phyloP scores from a whole-genome alignment of 2,888 invertebrate genomes.

The Nezara viridula region DNA sequence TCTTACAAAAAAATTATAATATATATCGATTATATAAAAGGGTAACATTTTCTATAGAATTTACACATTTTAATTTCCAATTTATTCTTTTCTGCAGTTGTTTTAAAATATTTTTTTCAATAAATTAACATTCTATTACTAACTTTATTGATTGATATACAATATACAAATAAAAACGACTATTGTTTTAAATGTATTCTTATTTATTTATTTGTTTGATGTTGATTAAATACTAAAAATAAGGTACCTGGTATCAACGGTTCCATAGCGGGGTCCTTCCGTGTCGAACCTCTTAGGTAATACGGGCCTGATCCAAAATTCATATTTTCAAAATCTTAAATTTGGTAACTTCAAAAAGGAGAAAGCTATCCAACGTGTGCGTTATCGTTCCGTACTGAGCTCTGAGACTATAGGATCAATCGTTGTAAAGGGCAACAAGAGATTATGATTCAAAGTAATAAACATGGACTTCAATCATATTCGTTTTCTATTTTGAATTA shows the following conservation, averaged over 20 bases:
- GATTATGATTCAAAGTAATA: neutral
- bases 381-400: neutral
- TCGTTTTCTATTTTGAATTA: neutral
- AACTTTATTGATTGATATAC: too few relatives aligned
- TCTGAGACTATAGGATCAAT: neutral
- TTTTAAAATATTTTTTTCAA: too few relatives aligned
- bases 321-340: neutral
- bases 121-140: too few relatives aligned
- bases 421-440: neutral
- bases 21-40: too few relatives aligned
- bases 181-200: too few relatives aligned
- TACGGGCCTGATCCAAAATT: neutral
- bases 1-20: too few relatives aligned
- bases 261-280: neutral
- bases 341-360: neutral
- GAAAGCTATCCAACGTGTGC: neutral
- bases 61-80: too few relatives aligned
- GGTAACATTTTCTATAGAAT: too few relatives aligned
- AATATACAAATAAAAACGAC: too few relatives aligned
- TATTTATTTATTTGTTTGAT: too few relatives aligned
- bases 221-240: too few relatives aligned
- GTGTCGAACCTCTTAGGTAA: neutral
- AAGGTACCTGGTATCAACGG: neutral
- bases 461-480: slow-evolving; percentile 9
- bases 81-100: too few relatives aligned